Base-by-base conservation (phyloP, 2,797 vertebrate genomes). In the Lacerta agilis region DNA sequence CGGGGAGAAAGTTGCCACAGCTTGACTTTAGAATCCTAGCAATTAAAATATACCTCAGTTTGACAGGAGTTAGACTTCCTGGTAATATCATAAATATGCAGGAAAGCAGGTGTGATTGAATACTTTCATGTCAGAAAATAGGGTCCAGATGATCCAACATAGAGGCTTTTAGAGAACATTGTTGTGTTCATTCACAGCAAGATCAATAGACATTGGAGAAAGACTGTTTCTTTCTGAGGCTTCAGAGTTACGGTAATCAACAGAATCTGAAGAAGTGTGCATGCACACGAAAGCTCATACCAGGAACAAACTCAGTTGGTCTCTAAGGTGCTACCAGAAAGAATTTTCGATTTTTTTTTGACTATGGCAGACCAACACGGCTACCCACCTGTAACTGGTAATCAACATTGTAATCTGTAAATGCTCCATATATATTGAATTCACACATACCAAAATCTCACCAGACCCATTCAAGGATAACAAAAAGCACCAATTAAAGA, bases 21-120 rank as follows among this genome's bases (percentile, higher is more conserved):
- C 15, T 76, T 82, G 86, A 9, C 58, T 76, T 75, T 49, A 76
- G 71, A 38, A 3, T 43, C 10, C 55, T 17, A 76, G 18, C 79
- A 25, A 45, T 76, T 75, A 81, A 29, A 72, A 80, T 29, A 91
- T 86, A 92, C 55, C 87, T 18, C 0, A 13, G 33, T 83, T 87
- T 83, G 64, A 82, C 86, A 78, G 82, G 29, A 36, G 82, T 10
- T 89, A 91, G 73, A 90, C 88, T 79, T 92, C 10, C 78, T 66
- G 17, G 86, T 79, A 83, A 83, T 91, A 94, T 41, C 81, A 78
- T 79, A 85, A 92, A 92, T 4, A 27, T 76, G 15, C 72, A 92
- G 13, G 27, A 73, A 66, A 93, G 85, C 36, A 87, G 67, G 36
- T 75, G 79, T 87, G 29, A 45, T 25, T 75, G 33, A 20, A n/a